A percentile compares a stretch with the other conserved stretches of the same genome.
These are phyloP conservation scores for Bombus terrestris DNA, from an alignment of 1,140 invertebrate genomes.

Conservation along the genomic window DNA sequence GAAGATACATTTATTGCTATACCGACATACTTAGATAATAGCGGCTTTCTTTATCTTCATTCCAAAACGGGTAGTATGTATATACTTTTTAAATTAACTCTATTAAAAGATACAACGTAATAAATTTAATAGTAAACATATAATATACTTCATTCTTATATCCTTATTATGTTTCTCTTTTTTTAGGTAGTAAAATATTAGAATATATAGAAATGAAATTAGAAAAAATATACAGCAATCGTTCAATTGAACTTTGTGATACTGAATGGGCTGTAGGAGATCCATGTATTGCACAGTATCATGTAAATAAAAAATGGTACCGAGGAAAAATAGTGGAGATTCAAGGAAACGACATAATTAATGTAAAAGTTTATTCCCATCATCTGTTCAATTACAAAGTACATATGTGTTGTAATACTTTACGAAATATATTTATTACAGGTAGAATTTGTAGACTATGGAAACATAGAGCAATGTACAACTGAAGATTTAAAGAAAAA, in stretches of 20 bases:
- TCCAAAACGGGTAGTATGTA: slow-evolving; percentile 49
- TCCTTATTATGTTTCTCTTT: background rate
- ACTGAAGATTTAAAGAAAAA: slow-evolving; percentile 83
- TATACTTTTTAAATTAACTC: slow-evolving; percentile 16
- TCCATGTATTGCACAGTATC: slow-evolving; percentile 86
- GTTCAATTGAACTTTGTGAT: slow-evolving; percentile 79
- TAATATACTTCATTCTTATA: background rate
- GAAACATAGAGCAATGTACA: slow-evolving; percentile 82
- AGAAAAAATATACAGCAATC: slow-evolving; percentile 81
- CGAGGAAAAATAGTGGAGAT: slow-evolving; percentile 77
- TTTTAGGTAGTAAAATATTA: slow-evolving; percentile 8
- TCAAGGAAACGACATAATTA: slow-evolving; percentile 39
- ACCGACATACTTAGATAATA: slow-evolving; percentile 84
- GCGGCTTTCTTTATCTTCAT: slow-evolving; percentile 84
- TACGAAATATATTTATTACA: slow-evolving; percentile 33
- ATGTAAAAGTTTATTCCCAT: slow-evolving; percentile 58
- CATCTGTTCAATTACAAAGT: slow-evolving; percentile 30
- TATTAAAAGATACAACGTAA: background rate
- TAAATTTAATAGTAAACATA: background rate
- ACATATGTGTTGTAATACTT: slow-evolving; percentile 4
- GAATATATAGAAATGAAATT: slow-evolving; percentile 68
- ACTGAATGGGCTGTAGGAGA: slow-evolving; percentile 84
- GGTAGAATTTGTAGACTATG: slow-evolving; percentile 83
- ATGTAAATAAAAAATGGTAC: slow-evolving; percentile 84
- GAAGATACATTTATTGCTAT: slow-evolving; percentile 80